These are phyloP conservation scores for Phyllostomus hastatus DNA, from an alignment of 2,113 vertebrate species.

Conservation along the genomic window DNA sequence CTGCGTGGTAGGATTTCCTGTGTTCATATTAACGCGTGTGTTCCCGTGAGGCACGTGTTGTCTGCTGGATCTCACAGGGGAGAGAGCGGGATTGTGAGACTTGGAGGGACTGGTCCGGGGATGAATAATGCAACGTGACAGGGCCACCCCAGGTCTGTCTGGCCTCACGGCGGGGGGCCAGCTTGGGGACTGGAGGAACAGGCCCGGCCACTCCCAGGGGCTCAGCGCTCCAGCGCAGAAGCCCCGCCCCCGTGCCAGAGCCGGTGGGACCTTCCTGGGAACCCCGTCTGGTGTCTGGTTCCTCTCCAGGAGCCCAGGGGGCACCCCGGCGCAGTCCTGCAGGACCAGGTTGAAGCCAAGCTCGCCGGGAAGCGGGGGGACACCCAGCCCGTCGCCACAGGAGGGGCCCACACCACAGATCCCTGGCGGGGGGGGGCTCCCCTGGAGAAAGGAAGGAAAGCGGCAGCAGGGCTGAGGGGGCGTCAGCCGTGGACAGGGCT, in stretches of 20 bases:
- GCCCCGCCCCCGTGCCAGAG: neutral
- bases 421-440: neutral
- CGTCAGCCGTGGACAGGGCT: neutral
- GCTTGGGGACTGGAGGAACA: neutral
- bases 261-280: neutral
- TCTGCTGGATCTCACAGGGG: neutral
- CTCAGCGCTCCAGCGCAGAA: neutral
- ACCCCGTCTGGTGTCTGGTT: neutral
- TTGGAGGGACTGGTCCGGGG: neutral
- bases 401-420: neutral
- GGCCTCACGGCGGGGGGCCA: neutral
- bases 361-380: neutral
- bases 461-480: neutral
- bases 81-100: neutral
- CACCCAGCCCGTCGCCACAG: neutral
- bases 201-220: neutral
- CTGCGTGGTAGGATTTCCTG: neutral
- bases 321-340: neutral
- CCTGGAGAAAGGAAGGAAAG: neutral
- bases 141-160: neutral
- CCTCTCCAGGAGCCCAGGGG: fast-evolving
- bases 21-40: neutral
- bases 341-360: neutral
- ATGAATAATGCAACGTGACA: fast-evolving
- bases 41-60: fast-evolving